Percentiles rank a stretch among this genome's conserved stretches.
These are phyloP conservation scores for Drosophila yooni DNA, from an alignment of 2,888 invertebrate genomes.

Conservation along the genomic window DNA sequence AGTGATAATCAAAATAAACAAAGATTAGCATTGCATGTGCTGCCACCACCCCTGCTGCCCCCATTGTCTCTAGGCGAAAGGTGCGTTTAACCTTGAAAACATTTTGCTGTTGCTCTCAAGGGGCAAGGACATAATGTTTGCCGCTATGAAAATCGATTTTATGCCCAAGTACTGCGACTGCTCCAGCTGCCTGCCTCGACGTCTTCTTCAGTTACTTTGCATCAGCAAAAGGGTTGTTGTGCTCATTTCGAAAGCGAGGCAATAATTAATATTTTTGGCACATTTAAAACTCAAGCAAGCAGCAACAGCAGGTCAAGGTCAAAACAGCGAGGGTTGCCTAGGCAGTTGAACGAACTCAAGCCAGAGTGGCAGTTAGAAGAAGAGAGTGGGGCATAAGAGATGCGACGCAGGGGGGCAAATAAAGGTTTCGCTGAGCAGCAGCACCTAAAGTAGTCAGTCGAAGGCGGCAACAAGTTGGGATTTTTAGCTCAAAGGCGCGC, in stretches of 20 bases:
- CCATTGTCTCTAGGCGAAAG: conserved; percentile 24
- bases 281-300: conserved; percentile 16
- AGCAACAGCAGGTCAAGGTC: conserved; percentile 64
- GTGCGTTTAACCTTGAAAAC: conserved; percentile 64
- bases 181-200: not conserved
- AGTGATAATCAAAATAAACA: conserved; percentile 80
- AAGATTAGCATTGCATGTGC: conserved; percentile 58
- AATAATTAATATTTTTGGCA: conserved; percentile 72
- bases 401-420: not conserved
- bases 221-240: conserved; percentile 57
- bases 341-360: conserved; percentile 47
- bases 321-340: conserved; percentile 37
- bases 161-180: conserved; percentile 8
- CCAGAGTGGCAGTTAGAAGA: not conserved
- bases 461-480: conserved; percentile 45
- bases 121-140: conserved; percentile 19
- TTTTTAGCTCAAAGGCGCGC: conserved; percentile 23
- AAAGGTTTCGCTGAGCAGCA: conserved; percentile 20
- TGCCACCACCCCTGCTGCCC: not conserved
- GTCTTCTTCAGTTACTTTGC: conserved; percentile 3
- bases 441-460: conserved; percentile 27
- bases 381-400: not conserved
- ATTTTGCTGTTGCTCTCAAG: not conserved
- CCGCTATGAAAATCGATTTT: conserved; percentile 64
- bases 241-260: conserved; percentile 26